Conservation (phyloP, 1,140 invertebrate species). For the Rhyzopertha dominica region DNA sequence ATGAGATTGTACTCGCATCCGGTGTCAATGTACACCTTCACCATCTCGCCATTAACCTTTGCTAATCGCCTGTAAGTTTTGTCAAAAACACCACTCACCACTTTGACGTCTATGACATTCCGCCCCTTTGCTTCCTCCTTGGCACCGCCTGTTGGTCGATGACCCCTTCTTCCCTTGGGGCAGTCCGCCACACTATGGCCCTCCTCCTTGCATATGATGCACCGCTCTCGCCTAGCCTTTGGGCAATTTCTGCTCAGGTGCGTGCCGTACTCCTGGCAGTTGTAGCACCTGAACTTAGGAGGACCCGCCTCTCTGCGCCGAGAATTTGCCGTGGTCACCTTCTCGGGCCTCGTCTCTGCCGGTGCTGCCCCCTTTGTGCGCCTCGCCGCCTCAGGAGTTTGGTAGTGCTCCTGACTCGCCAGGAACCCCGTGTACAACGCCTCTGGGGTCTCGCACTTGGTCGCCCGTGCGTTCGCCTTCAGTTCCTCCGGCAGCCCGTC, state of each 20-base stretch:
- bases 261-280: slow-evolving; percentile 1
- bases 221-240: not conserved
- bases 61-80: not conserved
- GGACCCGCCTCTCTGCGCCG: not conserved
- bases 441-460: slow-evolving; percentile 28
- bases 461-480: slow-evolving; percentile 35
- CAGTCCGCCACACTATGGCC: not conserved
- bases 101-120: no score
- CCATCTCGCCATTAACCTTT: not conserved
- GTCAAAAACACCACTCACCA: not conserved
- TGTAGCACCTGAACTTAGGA: not conserved
- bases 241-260: not conserved
- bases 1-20: not conserved
- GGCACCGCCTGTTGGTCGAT: no score
- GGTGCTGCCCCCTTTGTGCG: no score
- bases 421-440: slow-evolving; percentile 35
- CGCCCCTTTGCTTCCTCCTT: no score
- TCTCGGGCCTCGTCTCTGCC: no score
- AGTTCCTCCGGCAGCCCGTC: slow-evolving; percentile 30
- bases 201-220: not conserved
- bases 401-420: no score
- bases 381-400: no score
- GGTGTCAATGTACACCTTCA: slow-evolving; percentile 1
- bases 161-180: not conserved
- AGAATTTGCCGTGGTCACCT: no score